Evolutionary conservation across 1,140 invertebrate species (phyloP).

Genomic region (Nymphalis io): DNA sequence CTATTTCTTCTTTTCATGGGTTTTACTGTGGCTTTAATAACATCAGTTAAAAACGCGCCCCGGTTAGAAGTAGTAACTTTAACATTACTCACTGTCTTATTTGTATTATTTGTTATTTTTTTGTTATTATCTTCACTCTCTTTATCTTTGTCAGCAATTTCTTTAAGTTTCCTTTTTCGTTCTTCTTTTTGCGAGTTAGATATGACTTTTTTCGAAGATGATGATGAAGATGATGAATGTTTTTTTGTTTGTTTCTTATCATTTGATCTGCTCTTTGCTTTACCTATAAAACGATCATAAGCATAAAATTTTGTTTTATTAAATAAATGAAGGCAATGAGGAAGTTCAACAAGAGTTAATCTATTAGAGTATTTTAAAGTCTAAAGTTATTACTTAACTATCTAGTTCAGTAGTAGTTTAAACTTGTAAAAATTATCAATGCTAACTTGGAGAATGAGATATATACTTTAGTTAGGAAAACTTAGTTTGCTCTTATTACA

Average conservation of each 20-base stretch:
- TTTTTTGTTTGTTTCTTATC: slow-evolving; percentile 41
- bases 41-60: slow-evolving; percentile 60
- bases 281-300: slow-evolving; percentile 40
- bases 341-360: too few relatives aligned
- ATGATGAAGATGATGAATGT: slow-evolving; percentile 35
- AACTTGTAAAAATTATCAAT: too few relatives aligned
- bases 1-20: slow-evolving; percentile 45
- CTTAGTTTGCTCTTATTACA: too few relatives aligned
- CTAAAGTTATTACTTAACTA: too few relatives aligned
- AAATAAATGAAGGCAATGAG: too few relatives aligned
- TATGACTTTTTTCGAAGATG: slow-evolving; percentile 48
- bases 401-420: too few relatives aligned
- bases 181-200: slow-evolving; percentile 66
- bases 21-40: slow-evolving; percentile 39
- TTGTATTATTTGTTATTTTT: slow-evolving; percentile 35
- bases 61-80: slow-evolving; percentile 63
- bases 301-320: too few relatives aligned
- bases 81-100: slow-evolving; percentile 48
- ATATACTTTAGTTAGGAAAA: too few relatives aligned
- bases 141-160: slow-evolving; percentile 67
- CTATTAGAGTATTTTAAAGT: too few relatives aligned
- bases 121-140: slow-evolving; percentile 31
- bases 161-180: slow-evolving; percentile 66
- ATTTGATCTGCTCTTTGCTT: slow-evolving; percentile 40
- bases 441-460: too few relatives aligned